Percentiles rank a stretch among this genome's conserved stretches.
These are phyloP conservation scores for Neosilurus hyrtlii DNA, from an alignment of 2,797 vertebrate species.

Conservation along the genomic window DNA sequence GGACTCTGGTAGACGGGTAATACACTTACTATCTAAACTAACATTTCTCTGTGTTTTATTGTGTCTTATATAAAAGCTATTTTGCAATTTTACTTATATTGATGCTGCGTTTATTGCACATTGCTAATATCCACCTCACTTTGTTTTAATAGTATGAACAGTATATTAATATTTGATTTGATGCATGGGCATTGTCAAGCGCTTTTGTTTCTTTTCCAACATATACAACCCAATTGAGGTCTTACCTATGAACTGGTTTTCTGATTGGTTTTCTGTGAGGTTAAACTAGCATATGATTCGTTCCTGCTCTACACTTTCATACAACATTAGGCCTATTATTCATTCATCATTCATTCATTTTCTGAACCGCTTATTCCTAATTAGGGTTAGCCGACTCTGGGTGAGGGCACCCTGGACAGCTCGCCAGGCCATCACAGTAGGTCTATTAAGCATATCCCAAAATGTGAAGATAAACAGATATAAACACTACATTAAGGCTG, in stretches of 20 bases:
- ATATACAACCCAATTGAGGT: neutral
- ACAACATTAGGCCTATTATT: neutral
- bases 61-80: neutral
- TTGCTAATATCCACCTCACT: neutral
- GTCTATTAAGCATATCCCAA: neutral
- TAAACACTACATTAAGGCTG: constrained; percentile 1
- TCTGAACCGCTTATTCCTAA: no score
- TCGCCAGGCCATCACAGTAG: no score
- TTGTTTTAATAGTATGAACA: neutral
- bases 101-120: constrained; percentile 2
- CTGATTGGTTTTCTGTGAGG: neutral
- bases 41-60: constrained; percentile 2
- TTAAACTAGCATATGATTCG: neutral
- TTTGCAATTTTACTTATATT: neutral
- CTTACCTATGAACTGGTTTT: neutral
- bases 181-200: neutral
- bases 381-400: no score
- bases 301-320: neutral
- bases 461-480: neutral
- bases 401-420: no score
- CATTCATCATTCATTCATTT: no score
- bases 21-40: constrained; percentile 4
- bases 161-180: constrained; percentile 9
- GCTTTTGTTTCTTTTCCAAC: neutral
- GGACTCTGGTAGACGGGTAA: neutral